Evolutionary conservation across 92 coral and sea anemone species (phyloP).

Genomic region (Nematostella vectensis): DNA sequence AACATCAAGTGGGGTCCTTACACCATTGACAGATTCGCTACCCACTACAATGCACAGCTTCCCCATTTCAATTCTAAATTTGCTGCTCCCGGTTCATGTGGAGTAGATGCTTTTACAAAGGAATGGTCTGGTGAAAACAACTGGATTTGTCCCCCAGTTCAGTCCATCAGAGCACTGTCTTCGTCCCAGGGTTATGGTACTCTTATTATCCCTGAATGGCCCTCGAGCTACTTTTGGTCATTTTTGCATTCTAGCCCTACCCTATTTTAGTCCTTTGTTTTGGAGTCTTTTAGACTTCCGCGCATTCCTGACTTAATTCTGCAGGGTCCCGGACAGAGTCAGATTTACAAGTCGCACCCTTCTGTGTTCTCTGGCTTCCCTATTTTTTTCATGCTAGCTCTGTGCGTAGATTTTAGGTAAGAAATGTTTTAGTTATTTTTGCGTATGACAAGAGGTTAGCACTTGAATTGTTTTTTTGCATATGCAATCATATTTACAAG

Average conservation of each 20-base stretch:
- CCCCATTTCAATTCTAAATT: constrained; percentile 40
- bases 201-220: constrained; percentile 44
- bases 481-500: no score
- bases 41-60: constrained; percentile 33
- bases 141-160: constrained; percentile 54
- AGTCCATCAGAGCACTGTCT: constrained; percentile 10
- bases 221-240: constrained; percentile 20
- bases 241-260: not conserved
- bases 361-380: constrained; percentile 10
- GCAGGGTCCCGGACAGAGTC: constrained; percentile 10
- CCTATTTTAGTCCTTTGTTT: not conserved
- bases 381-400: constrained; percentile 7
- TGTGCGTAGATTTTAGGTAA: constrained; percentile 6
- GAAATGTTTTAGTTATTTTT: no score
- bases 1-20: constrained; percentile 56
- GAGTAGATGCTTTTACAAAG: constrained; percentile 37
- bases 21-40: constrained; percentile 46
- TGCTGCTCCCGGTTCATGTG: constrained; percentile 30
- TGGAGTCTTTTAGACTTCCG: not conserved
- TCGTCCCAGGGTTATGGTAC: constrained; percentile 20
- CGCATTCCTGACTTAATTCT: not conserved
- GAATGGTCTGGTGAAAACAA: constrained; percentile 45
- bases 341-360: not conserved
- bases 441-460: no score
- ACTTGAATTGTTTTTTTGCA: no score